Percentiles rank a stretch among this genome's conserved stretches.
Evolutionary conservation across 2,113 vertebrate species (phyloP).

Genomic region (Spea multiplicata): DNA sequence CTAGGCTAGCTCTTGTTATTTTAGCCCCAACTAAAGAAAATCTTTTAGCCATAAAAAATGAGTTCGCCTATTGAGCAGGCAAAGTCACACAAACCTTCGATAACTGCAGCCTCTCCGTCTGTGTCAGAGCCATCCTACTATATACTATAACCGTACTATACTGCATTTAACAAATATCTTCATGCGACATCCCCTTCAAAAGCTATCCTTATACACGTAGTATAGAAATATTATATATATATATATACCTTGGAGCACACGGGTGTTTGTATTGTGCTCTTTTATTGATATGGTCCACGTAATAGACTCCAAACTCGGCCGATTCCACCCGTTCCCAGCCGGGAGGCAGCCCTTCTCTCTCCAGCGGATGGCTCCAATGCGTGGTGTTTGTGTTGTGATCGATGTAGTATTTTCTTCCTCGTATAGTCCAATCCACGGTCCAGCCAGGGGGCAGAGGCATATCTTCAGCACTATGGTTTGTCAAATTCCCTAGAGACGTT

Average conservation of each 20-base stretch:
- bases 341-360: slow-evolving; percentile 90
- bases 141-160: no score
- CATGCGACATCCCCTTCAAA: no score
- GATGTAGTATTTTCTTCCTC: slow-evolving; percentile 96
- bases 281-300: slow-evolving; percentile 96
- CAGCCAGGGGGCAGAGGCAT: slow-evolving; percentile 89
- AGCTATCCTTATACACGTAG: no score
- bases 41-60: no score
- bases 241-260: slow-evolving; percentile 88
- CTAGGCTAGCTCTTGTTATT: no score
- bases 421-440: slow-evolving; percentile 96
- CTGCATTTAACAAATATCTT: no score
- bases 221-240: no score
- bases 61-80: no score
- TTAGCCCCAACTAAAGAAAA: no score
- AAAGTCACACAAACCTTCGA: no score
- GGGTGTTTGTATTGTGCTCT: slow-evolving; percentile 93
- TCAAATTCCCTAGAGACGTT: slow-evolving; percentile 93
- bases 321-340: slow-evolving; percentile 97
- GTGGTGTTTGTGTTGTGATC: slow-evolving; percentile 98
- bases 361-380: slow-evolving; percentile 96
- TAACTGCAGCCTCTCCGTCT: no score
- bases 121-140: no score
- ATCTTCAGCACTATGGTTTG: slow-evolving; percentile 84
- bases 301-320: slow-evolving; percentile 90